Evolutionary conservation across 2,888 invertebrate genomes (phyloP), one percentile per base, ranked within the genome.

Genomic region (Morpho helenor): DNA sequence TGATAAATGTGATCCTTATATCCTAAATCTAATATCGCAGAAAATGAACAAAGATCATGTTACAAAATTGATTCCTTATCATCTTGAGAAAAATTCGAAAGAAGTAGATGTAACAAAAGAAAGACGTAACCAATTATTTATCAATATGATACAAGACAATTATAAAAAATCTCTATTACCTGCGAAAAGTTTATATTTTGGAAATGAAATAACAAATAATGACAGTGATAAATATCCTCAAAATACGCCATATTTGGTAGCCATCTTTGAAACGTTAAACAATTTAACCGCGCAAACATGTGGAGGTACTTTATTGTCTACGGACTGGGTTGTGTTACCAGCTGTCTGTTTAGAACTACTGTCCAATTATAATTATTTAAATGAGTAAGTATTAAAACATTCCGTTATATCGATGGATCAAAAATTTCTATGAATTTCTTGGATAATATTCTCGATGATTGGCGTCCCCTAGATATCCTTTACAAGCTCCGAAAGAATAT

Each of bases 221-320:
- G 44, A 39, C 49, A 47, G 8, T 7, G 45, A 9, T 10, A 23
- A 46, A 46, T 23, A 49, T 46, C 23, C 46, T 7, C 9, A 46
- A 4, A 48, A 42, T 3, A 45, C 51, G 22, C 41, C 58, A 50
- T 56, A 58, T 56, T 58, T 61, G 43, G 77, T 76, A 6, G 78
- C 80, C 65, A 78, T 80, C n/a, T 80, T 80, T 70, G 80, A 80
- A 62, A 74, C 76, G 4, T 62, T 77, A 59, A 67, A 69, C 44
- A 78, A 80, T 57, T 63, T 78, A 8, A 80, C 80, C 40, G 80
- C 80, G 45, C 77, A 78, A 57, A 80, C 80, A 10, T 80, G 80
- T 47, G 76, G 72, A 2, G 80, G 80, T 0, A 75, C 75, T 9
- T 49, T 80, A 55, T 39, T 80, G 49, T 60, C 75, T 0, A 59